Percentiles rank a stretch among this genome's conserved stretches.
These are phyloP conservation scores for Cygnus buccinator DNA, from an alignment of 2,113 vertebrate species.

Conservation along the genomic window DNA sequence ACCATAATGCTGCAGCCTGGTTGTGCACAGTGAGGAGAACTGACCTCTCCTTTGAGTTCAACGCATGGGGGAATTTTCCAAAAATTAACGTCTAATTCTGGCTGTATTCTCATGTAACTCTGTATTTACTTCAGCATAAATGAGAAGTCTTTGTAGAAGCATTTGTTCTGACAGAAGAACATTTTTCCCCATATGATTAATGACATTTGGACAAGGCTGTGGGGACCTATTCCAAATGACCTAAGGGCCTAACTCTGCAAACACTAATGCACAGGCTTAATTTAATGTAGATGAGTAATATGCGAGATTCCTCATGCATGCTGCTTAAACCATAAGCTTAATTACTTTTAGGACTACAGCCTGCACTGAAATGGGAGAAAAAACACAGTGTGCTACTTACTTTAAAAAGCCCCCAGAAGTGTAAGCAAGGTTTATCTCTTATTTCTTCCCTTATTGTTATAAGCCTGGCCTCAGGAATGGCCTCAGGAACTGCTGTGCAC, in stretches of 20 bases:
- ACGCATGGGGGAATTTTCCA: not conserved
- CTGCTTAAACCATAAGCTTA: not conserved
- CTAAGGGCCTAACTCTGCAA: not conserved
- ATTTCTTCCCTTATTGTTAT: not conserved
- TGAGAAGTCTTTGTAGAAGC: not conserved
- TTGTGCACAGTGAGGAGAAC: not conserved
- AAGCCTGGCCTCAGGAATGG: not conserved
- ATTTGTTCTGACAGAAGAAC: not conserved
- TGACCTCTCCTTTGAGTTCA: not conserved
- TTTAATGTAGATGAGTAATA: conserved; percentile 23
- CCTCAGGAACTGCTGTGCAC: not conserved
- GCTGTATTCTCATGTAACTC: not conserved
- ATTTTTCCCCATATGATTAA: not conserved
- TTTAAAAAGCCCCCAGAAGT: not conserved
- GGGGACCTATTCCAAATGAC: conserved; percentile 3
- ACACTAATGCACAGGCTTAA: not conserved
- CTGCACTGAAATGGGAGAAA: not conserved
- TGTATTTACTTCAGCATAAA: not conserved
- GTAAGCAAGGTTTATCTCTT: not conserved
- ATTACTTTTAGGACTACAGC: not conserved
- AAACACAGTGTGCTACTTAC: not conserved
- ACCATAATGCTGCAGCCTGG: not conserved
- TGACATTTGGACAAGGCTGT: not conserved
- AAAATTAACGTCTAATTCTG: not conserved
- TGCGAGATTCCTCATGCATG: not conserved